phyloP scores from a whole-genome alignment of 2,888 invertebrate species.

The Nipponacmea schrenckii region DNA sequence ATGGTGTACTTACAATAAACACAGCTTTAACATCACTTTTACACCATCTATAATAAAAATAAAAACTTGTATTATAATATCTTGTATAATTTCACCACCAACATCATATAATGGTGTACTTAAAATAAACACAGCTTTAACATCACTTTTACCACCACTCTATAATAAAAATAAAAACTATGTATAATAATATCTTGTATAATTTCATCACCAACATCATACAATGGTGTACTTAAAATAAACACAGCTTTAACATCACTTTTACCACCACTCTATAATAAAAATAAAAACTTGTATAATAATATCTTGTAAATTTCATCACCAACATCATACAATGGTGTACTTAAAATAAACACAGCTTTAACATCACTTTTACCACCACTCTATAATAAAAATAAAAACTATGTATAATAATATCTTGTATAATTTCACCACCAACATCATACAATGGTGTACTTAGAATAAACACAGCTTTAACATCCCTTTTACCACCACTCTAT shows the following conservation, averaged over 20 bases:
- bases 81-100: constrained; percentile 72
- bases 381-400: constrained; percentile 71
- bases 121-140: constrained; percentile 73
- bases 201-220: constrained; percentile 72
- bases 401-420: too few relatives aligned
- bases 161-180: constrained; percentile 75
- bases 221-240: constrained; percentile 74
- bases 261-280: constrained; percentile 64
- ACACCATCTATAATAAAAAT: constrained; percentile 74
- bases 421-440: too few relatives aligned
- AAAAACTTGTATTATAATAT: constrained; percentile 75
- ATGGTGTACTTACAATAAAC: constrained; percentile 74
- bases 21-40: constrained; percentile 70
- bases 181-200: constrained; percentile 74
- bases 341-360: constrained; percentile 73
- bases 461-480: constrained; percentile 46
- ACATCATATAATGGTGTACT: constrained; percentile 73
- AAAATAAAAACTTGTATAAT: constrained; percentile 71
- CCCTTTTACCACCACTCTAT: constrained; percentile 72
- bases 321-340: constrained; percentile 72
- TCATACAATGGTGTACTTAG: too few relatives aligned
- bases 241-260: constrained; percentile 70
- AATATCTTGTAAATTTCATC: constrained; percentile 73
- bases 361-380: constrained; percentile 69
- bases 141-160: constrained; percentile 70